Evolutionary conservation across 2,113 vertebrate genomes (phyloP), one percentile per base, ranked within the genome.

Genomic region (Triplophysa siluroides): DNA sequence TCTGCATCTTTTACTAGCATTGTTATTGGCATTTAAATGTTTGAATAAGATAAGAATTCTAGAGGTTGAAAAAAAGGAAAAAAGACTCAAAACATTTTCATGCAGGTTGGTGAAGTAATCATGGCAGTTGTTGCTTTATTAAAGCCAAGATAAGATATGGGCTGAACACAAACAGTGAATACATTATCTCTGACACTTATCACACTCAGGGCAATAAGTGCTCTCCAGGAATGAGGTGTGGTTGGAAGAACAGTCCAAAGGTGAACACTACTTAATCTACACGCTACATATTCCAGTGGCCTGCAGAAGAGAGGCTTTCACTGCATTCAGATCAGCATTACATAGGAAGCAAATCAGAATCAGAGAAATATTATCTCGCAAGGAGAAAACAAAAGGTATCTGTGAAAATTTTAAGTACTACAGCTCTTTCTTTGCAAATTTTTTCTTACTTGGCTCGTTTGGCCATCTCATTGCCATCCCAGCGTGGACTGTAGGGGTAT

Each of bases 381-480:
- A 52, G 2, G 13, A 14, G 13, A 6, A 52, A 52, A 52, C 5
- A 45, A 45, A 45, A 45, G 1, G 4, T 45, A 45, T 45, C 1
- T 11, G 43, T 45, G 11, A 45, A 45, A 12, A 45, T 45, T 12
- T 38, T 0, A 38, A 38, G 33, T 45, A 11, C 43, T 45, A 45
- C 9, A 45, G 33, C 33, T 38, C 6, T 45, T 45, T 45, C 5
- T 9, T 12, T 45, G 43, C 43, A 0, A 12, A 41, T n/a, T 26
- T 24, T 58, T 54, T 89, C 97, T 95, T 93, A 99, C 98, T 98
- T 99, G 83, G 98, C 98, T 93, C 98, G 95, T 92, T 99, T 99
- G 84, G 98, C 98, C 98, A 99, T 99, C 90, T 99, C 98, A 60
- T 99, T 99, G 87, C 98, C 98, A 54, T 99, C 98, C 98, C 97